phyloP scores from a whole-genome alignment of 2,888 invertebrate genomes.

The Rhagium mordax region DNA sequence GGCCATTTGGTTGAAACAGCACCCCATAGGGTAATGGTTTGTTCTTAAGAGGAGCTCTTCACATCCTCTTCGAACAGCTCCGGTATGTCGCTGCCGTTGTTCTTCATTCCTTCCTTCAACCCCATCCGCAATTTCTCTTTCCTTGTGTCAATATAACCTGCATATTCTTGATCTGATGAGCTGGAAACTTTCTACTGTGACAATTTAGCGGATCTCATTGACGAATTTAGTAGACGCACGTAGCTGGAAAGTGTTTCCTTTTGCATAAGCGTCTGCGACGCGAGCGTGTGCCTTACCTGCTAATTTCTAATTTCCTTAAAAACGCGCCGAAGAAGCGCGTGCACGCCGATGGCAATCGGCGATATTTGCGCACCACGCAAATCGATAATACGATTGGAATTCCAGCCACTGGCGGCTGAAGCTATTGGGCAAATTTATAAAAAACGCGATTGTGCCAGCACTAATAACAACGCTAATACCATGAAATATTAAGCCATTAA shows the following conservation, averaged over 20 bases:
- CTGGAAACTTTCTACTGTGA: slow-evolving; percentile 2
- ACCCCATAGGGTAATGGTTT: too few species aligned
- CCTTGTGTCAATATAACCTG: too few species aligned
- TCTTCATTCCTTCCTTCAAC: too few species aligned
- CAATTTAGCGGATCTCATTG: neutral
- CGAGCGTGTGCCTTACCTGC: neutral
- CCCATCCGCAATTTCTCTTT: too few species aligned
- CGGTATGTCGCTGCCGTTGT: too few species aligned
- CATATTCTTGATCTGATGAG: too few species aligned
- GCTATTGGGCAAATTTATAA: neutral
- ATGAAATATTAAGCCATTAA: slow-evolving; percentile 21
- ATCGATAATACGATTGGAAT: neutral
- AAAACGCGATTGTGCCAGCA: neutral
- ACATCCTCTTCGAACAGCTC: too few species aligned
- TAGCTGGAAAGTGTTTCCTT: slow-evolving; percentile 13
- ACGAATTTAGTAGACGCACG: neutral
- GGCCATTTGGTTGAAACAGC: too few species aligned
- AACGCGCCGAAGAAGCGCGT: neutral
- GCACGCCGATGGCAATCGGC: neutral
- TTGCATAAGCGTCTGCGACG: neutral
- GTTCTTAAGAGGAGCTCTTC: too few species aligned
- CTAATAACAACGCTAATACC: neutral
- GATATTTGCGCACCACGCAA: too few species aligned
- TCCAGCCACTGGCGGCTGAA: neutral
- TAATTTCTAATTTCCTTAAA: slow-evolving; percentile 22